Evolutionary conservation across 2,113 vertebrate species (phyloP).

Genomic region (Semnornis frantzii): DNA sequence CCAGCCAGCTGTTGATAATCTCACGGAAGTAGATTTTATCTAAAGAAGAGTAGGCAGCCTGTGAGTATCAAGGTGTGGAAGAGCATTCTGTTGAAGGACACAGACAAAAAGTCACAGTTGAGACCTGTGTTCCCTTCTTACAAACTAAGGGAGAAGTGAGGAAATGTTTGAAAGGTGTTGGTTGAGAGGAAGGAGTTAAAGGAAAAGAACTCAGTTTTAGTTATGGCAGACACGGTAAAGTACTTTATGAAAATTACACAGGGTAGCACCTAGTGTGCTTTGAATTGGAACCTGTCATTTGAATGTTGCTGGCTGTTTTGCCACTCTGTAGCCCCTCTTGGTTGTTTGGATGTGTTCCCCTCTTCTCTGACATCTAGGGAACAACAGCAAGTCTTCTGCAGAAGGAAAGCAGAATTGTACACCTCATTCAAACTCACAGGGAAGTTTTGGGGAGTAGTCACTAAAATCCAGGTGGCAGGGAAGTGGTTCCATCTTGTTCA

Average conservation of each 20-base stretch:
- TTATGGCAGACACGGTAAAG: background rate
- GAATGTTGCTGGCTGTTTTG: background rate
- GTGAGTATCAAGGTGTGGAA: background rate
- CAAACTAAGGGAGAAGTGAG: background rate
- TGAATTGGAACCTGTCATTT: background rate
- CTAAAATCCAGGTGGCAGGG: background rate
- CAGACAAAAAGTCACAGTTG: background rate
- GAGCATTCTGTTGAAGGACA: background rate
- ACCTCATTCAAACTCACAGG: background rate
- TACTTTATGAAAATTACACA: background rate
- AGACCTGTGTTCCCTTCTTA: background rate
- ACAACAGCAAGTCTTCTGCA: background rate
- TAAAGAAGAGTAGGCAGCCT: background rate
- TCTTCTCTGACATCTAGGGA: background rate
- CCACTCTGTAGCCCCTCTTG: background rate
- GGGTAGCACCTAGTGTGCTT: background rate
- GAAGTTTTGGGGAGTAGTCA: background rate
- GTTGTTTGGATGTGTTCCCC: background rate
- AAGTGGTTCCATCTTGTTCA: background rate
- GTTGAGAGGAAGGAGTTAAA: background rate
- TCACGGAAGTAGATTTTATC: background rate
- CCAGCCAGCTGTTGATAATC: background rate
- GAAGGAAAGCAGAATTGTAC: background rate
- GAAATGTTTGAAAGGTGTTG: background rate
- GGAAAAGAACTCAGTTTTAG: background rate